Conservation (phyloP, 2,888 invertebrate genomes). For the Bombylius discolor region DNA sequence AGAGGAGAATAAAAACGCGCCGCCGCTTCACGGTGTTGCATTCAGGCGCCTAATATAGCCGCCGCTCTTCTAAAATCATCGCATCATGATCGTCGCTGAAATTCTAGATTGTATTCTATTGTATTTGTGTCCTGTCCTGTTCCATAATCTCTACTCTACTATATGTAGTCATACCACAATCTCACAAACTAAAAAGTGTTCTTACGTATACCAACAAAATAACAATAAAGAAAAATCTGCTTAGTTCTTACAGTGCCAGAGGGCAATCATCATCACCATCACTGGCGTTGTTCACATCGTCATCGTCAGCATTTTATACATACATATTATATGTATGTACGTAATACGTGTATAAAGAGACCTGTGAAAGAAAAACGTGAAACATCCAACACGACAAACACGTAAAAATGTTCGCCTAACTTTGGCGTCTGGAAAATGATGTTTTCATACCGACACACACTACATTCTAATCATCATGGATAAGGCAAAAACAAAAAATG, state of each 20-base stretch:
- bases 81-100: neutral
- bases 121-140: too few relatives aligned
- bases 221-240: too few relatives aligned
- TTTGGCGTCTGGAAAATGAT: conserved; percentile 4
- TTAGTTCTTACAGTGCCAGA: neutral
- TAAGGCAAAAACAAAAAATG: too few relatives aligned
- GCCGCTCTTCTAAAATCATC: conserved; percentile 3
- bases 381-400: neutral
- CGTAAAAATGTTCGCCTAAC: neutral
- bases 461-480: neutral
- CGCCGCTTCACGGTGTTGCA: conserved; percentile 2
- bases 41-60: conserved; percentile 6
- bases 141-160: too few relatives aligned
- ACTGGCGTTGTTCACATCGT: neutral
- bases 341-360: neutral
- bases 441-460: conserved; percentile 1
- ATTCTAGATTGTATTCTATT: neutral
- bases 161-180: too few relatives aligned
- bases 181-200: too few relatives aligned
- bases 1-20: neutral
- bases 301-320: neutral
- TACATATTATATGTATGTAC: too few relatives aligned
- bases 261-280: neutral
- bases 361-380: neutral
- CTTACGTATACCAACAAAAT: too few relatives aligned